phyloP scores from a whole-genome alignment of 2,888 invertebrate genomes.

The Trissolcus japonicus region DNA sequence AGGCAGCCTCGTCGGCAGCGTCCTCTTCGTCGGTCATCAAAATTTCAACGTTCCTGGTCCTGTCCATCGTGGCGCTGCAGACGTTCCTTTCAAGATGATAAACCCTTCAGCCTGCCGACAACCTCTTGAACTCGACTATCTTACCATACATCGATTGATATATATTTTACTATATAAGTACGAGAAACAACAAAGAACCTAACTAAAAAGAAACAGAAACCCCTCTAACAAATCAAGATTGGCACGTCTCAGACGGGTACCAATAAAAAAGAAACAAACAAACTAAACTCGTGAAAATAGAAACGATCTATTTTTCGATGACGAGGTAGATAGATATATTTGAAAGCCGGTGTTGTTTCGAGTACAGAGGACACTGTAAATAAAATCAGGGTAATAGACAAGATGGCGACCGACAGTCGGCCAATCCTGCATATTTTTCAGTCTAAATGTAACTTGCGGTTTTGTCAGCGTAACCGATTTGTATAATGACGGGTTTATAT shows the following conservation, averaged over 20 bases:
- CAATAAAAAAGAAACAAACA: neutral
- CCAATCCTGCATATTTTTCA: slow-evolving; percentile 35
- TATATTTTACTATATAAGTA: slow-evolving; percentile 20
- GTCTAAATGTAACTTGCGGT: slow-evolving; percentile 40
- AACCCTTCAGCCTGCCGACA: slow-evolving; percentile 57
- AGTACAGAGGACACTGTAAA: slow-evolving; percentile 66
- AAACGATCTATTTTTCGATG: slow-evolving; percentile 47
- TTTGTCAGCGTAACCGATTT: slow-evolving; percentile 44
- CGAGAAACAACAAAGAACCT: slow-evolving; percentile 9
- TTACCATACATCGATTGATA: slow-evolving; percentile 55
- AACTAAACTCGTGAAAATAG: slow-evolving; percentile 40
- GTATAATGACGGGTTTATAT: slow-evolving; percentile 62
- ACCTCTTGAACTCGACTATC: slow-evolving; percentile 31
- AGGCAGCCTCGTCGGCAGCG: slow-evolving; percentile 71
- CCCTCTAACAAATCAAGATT: too few species aligned
- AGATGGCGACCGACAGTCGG: too few species aligned
- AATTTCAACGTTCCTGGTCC: slow-evolving; percentile 64
- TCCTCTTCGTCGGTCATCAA: slow-evolving; percentile 67
- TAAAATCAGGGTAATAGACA: slow-evolving; percentile 69
- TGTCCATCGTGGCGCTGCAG: slow-evolving; percentile 63
- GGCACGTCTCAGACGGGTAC: too few species aligned
- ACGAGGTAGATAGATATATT: slow-evolving; percentile 29
- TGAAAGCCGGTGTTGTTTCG: slow-evolving; percentile 60
- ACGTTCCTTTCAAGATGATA: slow-evolving; percentile 72
- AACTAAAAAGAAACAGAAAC: slow-evolving; percentile 8